These are phyloP conservation scores for Bovichtus diacanthus DNA, from an alignment of 2,797 vertebrate species.

Conservation along the genomic window DNA sequence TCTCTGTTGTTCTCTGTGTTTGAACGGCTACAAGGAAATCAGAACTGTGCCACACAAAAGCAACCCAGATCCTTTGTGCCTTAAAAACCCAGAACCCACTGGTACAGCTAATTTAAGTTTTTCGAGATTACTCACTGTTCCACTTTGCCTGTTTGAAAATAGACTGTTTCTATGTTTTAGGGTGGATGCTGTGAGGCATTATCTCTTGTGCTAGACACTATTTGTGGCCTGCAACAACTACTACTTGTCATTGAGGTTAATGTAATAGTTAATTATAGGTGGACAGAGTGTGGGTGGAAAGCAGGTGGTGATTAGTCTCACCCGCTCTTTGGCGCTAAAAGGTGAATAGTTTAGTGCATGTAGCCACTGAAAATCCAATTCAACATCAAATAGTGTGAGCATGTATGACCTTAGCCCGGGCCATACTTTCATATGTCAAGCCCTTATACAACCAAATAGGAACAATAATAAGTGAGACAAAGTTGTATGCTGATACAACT, in stretches of 20 bases:
- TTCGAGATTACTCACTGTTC: slow-evolving; percentile 42
- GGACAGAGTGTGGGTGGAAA: background rate
- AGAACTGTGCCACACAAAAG: slow-evolving; percentile 12
- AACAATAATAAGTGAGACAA: too few relatives aligned
- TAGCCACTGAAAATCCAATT: background rate
- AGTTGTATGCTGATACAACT: background rate
- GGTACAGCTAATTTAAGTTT: slow-evolving; percentile 38
- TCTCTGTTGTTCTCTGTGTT: slow-evolving; percentile 12
- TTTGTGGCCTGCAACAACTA: slow-evolving; percentile 13
- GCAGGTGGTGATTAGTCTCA: slow-evolving; percentile 11
- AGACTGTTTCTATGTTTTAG: slow-evolving; percentile 46
- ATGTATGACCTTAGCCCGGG: background rate
- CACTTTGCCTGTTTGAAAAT: slow-evolving; percentile 29
- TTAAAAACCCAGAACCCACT: slow-evolving; percentile 34
- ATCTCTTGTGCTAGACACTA: slow-evolving; percentile 21
- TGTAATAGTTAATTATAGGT: slow-evolving; percentile 24
- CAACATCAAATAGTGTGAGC: background rate
- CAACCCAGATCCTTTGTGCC: slow-evolving; percentile 18
- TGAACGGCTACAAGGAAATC: slow-evolving; percentile 6
- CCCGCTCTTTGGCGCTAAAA: background rate
- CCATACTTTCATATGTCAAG: background rate
- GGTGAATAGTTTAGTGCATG: slow-evolving; percentile 4
- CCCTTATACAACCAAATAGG: background rate
- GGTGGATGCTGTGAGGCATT: slow-evolving; percentile 25
- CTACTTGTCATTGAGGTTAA: slow-evolving; percentile 15